phyloP scores from a whole-genome alignment of 2,888 invertebrate species.

The Acanthosepion pharaonis region DNA sequence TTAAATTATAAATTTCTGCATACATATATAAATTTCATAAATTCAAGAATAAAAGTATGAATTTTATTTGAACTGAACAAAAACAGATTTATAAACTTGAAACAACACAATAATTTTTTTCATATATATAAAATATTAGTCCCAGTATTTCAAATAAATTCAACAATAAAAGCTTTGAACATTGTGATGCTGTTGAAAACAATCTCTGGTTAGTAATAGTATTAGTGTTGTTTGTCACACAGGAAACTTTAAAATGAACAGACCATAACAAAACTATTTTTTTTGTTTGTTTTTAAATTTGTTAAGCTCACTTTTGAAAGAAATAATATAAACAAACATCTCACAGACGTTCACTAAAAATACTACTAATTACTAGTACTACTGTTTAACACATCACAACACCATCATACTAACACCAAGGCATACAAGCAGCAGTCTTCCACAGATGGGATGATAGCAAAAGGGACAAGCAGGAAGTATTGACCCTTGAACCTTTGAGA shows the following conservation, averaged over 20 bases:
- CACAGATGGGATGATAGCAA: conserved; percentile 10
- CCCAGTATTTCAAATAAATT: neutral
- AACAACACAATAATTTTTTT: neutral
- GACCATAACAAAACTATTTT: neutral
- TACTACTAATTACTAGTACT: neutral
- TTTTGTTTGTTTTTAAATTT: neutral
- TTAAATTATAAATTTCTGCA: too few species aligned
- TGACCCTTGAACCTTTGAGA: conserved; percentile 43
- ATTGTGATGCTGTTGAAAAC: conserved; percentile 24
- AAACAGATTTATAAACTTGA: conserved; percentile 1
- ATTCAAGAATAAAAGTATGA: neutral
- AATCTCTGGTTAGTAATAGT: neutral
- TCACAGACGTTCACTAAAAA: conserved; percentile 33
- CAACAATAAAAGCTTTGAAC: neutral
- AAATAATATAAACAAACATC: conserved; percentile 33
- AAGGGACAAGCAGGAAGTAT: neutral
- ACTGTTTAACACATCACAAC: conserved; percentile 13
- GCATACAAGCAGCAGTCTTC: conserved; percentile 14
- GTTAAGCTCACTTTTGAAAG: neutral
- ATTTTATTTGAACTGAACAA: neutral
- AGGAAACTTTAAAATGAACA: neutral
- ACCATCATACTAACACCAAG: conserved; percentile 20
- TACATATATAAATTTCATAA: neutral
- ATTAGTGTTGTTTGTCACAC: conserved; percentile 6
- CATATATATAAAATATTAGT: neutral